A percentile compares a stretch with the other conserved stretches of the same genome.
Conservation (phyloP, 2,797 vertebrate species). For the Rhabdomys pumilio region DNA sequence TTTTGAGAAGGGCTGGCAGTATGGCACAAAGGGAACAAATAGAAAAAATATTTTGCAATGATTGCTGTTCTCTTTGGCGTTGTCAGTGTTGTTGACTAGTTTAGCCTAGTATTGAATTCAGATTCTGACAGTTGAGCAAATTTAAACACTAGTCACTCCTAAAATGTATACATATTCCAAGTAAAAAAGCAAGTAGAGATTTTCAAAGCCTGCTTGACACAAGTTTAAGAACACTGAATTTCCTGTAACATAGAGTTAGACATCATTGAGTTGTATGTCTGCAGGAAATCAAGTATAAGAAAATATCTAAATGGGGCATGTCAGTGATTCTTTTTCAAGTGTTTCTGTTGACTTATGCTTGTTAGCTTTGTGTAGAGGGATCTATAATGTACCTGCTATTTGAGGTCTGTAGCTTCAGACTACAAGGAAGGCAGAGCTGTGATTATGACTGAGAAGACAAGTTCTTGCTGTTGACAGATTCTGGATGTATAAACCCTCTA, state of each 20-base stretch:
- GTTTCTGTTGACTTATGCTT: background rate
- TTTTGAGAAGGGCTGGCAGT: conserved; percentile 81
- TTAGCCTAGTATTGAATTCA: conserved; percentile 73
- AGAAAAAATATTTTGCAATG: conserved; percentile 76
- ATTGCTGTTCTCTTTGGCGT: conserved; percentile 78
- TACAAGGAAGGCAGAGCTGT: background rate
- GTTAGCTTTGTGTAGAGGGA: background rate
- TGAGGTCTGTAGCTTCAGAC: background rate
- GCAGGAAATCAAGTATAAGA: background rate
- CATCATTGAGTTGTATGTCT: background rate
- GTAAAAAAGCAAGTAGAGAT: conserved; percentile 30
- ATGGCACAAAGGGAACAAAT: conserved; percentile 78
- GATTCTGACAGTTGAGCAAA: conserved; percentile 48
- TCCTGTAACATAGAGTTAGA: background rate
- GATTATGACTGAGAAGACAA: background rate
- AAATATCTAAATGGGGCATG: background rate
- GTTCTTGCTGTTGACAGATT: background rate
- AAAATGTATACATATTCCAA: background rate
- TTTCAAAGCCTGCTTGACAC: conserved; percentile 29
- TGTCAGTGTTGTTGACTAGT: conserved; percentile 37
- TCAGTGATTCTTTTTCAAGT: background rate
- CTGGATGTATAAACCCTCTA: background rate
- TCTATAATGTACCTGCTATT: background rate
- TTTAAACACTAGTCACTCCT: conserved; percentile 6
- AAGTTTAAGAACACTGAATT: conserved; percentile 47